Base-by-base conservation (phyloP, 1,140 invertebrate genomes). In the Hylyphantes graminicola region DNA sequence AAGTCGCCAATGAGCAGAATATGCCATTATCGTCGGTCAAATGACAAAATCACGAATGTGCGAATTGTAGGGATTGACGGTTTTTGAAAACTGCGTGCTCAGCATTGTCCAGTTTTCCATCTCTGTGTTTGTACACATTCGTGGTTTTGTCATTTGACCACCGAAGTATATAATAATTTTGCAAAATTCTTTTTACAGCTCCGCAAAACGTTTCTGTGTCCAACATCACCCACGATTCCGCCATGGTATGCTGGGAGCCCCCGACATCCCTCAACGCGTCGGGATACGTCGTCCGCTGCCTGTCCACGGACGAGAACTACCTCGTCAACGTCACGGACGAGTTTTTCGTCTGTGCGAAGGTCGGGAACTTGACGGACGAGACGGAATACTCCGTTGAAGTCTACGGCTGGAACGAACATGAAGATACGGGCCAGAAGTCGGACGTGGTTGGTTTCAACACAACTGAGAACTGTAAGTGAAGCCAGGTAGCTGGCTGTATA, bases 241-340 rank as follows among this genome's bases (percentile, higher is more conserved):
- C 76, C n/a, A 17, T 51, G 11, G 61, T 85, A 13, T 87, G 86
- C 53, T 87, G 81, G 85, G 21, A 72, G 15, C 19, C 35, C 0
- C 85, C 86, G 9, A 9, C n/a, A 10, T 74, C 70, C 51, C 85
- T 81, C 0, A 8, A 59, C 19, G n/a, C 57, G 21, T 13, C 15
- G 6, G 85, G 85, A 2, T 86, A 87, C 59, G 48, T 80, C 13
- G 9, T 87, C 19, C 54, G 13, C 7, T 86, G 76, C 48, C 15
- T 53, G 54, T 15, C 54, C 63, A 5, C 19, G 9, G 65, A 13
- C 8, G 53, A 19, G 13, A 48, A 61, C 9, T 61, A 21, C 21
- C 13, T 55, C 12, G 6, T 83, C 5, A 83, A 83, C 17, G 19
- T 65, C 5, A 82, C 79, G 55, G 54, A 54, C 10, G 19, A 17